Percentiles rank a stretch among this genome's conserved stretches.
These are phyloP conservation scores for Mythimna vitellina DNA, from an alignment of 2,888 invertebrate genomes.

Conservation along the genomic window DNA sequence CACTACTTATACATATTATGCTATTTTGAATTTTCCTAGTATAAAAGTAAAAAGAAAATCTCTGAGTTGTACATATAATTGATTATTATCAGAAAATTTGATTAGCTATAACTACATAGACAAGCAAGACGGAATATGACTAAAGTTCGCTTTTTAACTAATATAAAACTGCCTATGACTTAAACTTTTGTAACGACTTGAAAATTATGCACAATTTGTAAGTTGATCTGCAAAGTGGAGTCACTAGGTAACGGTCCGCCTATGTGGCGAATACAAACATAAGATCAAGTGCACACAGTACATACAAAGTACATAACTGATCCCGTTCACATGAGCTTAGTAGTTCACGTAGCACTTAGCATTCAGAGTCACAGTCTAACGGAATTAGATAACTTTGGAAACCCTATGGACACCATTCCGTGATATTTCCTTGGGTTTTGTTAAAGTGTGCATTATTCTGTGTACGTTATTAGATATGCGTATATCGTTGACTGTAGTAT, in stretches of 20 bases:
- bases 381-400: slow-evolving; percentile 51
- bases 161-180: background rate
- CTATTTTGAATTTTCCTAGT: too few relatives aligned
- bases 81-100: too few relatives aligned
- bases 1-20: too few relatives aligned
- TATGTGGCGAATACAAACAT: slow-evolving; percentile 48
- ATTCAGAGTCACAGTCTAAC: slow-evolving; percentile 34
- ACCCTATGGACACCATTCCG: slow-evolving; percentile 23
- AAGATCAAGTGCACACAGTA: slow-evolving; percentile 19
- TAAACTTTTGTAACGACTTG: background rate
- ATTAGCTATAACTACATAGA: too few relatives aligned
- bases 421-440: slow-evolving; percentile 38
- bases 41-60: too few relatives aligned
- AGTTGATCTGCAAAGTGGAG: slow-evolving; percentile 38
- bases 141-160: too few relatives aligned
- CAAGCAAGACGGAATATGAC: too few relatives aligned
- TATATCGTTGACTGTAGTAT: background rate
- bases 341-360: slow-evolving; percentile 23
- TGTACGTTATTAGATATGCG: slow-evolving; percentile 9
- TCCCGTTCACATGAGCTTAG: slow-evolving; percentile 47
- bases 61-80: too few relatives aligned
- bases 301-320: slow-evolving; percentile 34
- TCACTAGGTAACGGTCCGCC: slow-evolving; percentile 41
- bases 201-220: slow-evolving; percentile 30
- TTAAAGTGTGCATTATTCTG: slow-evolving; percentile 20